Evolutionary conservation across 2,797 vertebrate species (phyloP).

Genomic region (Xiphophorus birchmanni): DNA sequence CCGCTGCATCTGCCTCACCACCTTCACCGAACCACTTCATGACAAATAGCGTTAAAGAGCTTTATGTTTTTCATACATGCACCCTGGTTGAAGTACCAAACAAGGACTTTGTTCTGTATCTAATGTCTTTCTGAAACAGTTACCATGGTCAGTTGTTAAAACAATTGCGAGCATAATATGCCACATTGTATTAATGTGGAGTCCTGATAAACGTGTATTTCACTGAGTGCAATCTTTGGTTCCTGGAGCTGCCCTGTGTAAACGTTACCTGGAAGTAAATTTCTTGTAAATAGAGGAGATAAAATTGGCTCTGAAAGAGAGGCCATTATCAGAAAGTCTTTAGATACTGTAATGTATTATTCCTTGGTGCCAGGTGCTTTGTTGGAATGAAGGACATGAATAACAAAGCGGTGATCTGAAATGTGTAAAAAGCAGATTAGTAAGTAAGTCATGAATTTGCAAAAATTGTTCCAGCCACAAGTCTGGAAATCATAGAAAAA

Average conservation of each 20-base stretch:
- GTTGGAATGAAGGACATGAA: neutral
- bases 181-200: conserved; percentile 6
- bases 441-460: neutral
- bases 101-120: neutral
- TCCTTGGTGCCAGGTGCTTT: too few relatives aligned
- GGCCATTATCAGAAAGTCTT: neutral
- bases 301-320: neutral
- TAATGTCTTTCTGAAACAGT: neutral
- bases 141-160: too few relatives aligned
- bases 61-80: too few relatives aligned
- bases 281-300: neutral
- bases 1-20: too few relatives aligned
- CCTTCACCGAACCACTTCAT: too few relatives aligned
- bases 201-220: neutral
- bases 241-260: neutral
- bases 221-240: conserved; percentile 1
- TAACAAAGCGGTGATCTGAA: neutral
- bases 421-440: neutral
- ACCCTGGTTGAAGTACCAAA: neutral
- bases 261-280: neutral
- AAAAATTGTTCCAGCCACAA: neutral
- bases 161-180: neutral
- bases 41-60: too few relatives aligned
- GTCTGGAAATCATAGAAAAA: neutral
- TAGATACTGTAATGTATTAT: too few relatives aligned